Percentiles rank a stretch among this genome's conserved stretches.
Evolutionary conservation across 2,888 invertebrate species (phyloP).

Genomic region (Agonopterix subpropinquella): DNA sequence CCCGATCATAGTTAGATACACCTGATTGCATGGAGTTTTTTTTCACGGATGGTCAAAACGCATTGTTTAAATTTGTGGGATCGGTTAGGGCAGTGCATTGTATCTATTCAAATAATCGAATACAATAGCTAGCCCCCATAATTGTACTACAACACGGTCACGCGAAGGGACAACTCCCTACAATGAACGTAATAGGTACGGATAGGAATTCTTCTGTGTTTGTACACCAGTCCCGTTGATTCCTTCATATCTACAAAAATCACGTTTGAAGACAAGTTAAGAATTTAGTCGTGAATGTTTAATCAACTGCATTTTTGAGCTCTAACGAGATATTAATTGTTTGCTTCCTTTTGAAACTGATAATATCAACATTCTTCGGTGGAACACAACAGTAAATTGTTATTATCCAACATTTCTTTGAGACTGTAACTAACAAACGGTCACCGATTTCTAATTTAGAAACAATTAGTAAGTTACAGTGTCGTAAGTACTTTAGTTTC

Average conservation of each 20-base stretch:
- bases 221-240: too few species aligned
- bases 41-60: conserved; percentile 31
- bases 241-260: too few species aligned
- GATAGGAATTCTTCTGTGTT: too few species aligned
- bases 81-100: conserved; percentile 44
- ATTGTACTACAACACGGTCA: conserved; percentile 44
- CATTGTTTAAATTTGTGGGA: conserved; percentile 49
- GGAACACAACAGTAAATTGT: too few species aligned
- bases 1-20: conserved; percentile 5
- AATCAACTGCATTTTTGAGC: conserved; percentile 5
- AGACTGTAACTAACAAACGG: neutral
- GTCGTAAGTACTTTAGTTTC: neutral
- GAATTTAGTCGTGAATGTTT: conserved; percentile 1
- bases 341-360: conserved; percentile 2
- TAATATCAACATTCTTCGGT: conserved; percentile 1
- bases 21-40: conserved; percentile 20
- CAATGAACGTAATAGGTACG: too few species aligned
- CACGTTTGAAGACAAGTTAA: conserved; percentile 6
- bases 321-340: conserved; percentile 7
- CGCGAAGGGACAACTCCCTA: conserved; percentile 31
- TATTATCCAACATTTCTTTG: neutral
- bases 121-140: conserved; percentile 41
- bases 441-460: conserved; percentile 4
- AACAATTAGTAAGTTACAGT: conserved; percentile 1
- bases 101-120: conserved; percentile 36